These are phyloP conservation scores for Zaprionus capensis DNA, from an alignment of 1,140 invertebrate genomes.

Conservation along the genomic window DNA sequence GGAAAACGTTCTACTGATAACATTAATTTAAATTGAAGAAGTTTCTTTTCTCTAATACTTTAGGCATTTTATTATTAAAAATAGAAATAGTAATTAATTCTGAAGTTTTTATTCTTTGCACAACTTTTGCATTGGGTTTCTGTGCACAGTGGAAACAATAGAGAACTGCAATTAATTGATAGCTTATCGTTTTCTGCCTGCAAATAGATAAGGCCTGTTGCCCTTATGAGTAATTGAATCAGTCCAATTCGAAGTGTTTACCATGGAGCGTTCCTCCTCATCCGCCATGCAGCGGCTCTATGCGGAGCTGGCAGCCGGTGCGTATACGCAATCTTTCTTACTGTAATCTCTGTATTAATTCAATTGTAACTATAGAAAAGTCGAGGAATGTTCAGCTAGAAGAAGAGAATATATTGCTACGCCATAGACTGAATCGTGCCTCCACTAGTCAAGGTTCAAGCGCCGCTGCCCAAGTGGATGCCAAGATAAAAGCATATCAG, in stretches of 20 bases:
- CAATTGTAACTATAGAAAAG: conserved; percentile 48
- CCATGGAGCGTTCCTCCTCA: conserved; percentile 59
- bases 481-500: conserved; percentile 65
- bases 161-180: conserved; percentile 33
- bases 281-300: conserved; percentile 63
- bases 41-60: neutral
- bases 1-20: neutral
- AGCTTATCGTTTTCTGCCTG: conserved; percentile 51
- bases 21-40: neutral
- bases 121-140: neutral
- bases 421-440: conserved; percentile 56
- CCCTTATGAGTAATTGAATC: conserved; percentile 37
- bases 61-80: neutral
- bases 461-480: conserved; percentile 63
- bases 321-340: conserved; percentile 42
- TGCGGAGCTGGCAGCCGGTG: conserved; percentile 65
- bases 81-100: neutral
- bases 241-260: neutral
- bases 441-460: conserved; percentile 49
- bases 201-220: conserved; percentile 6
- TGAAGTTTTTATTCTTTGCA: neutral
- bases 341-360: neutral
- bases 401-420: conserved; percentile 74
- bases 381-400: conserved; percentile 56
- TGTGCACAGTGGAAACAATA: conserved; percentile 16